phyloP scores from a whole-genome alignment of 2,888 invertebrate species.

The Dryobotodes eremita region DNA sequence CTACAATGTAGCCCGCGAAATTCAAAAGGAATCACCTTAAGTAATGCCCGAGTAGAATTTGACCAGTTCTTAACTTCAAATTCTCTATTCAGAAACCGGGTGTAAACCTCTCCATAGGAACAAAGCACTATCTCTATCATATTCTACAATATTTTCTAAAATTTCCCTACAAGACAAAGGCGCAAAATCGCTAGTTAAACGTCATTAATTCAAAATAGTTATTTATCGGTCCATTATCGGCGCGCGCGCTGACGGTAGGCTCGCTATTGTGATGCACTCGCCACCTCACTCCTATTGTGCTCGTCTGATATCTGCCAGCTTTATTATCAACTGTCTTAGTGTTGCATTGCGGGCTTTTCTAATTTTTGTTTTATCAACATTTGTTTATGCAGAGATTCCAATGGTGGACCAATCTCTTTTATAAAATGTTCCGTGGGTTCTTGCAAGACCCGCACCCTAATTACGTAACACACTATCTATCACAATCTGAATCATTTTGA shows the following conservation, averaged over 20 bases:
- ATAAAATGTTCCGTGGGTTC: neutral
- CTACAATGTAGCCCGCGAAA: no score
- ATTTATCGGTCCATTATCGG: constrained; percentile 83
- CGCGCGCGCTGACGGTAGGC: constrained; percentile 62
- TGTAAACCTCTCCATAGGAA: neutral
- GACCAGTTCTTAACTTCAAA: neutral
- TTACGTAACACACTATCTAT: no score
- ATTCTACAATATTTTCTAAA: constrained; percentile 49
- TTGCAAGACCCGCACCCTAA: neutral
- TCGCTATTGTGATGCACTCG: constrained; percentile 77
- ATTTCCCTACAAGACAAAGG: constrained; percentile 58
- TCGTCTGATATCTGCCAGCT: constrained; percentile 67
- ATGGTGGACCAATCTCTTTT: neutral
- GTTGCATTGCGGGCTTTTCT: constrained; percentile 31
- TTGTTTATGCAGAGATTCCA: neutral
- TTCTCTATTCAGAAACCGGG: neutral
- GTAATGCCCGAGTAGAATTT: neutral
- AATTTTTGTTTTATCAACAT: constrained; percentile 17
- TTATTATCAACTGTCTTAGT: constrained; percentile 49
- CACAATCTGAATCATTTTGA: no score
- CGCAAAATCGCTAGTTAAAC: constrained; percentile 66
- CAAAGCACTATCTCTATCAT: constrained; percentile 18
- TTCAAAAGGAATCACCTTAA: no score
- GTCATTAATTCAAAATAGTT: constrained; percentile 78
- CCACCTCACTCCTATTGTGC: constrained; percentile 81